Conservation (phyloP, 2,797 vertebrate species). For the Eremophila alpestris region DNA sequence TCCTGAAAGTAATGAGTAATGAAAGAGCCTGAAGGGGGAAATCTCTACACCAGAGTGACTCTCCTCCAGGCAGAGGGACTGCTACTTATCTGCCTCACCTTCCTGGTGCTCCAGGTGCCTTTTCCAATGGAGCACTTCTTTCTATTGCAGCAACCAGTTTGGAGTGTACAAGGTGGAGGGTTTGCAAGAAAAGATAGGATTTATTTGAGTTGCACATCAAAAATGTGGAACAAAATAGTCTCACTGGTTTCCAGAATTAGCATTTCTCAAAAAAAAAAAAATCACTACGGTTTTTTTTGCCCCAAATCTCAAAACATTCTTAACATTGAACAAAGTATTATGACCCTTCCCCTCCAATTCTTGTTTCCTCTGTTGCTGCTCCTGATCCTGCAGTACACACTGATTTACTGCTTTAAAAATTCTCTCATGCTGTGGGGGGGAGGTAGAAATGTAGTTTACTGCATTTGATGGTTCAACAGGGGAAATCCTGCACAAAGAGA, state of each 20-base stretch:
- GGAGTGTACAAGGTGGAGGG: background rate
- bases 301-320: background rate
- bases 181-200: background rate
- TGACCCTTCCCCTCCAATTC: background rate
- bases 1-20: background rate
- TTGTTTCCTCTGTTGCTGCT: background rate
- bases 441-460: background rate
- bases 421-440: background rate
- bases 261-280: background rate
- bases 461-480: background rate
- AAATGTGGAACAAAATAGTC: background rate
- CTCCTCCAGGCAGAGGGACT: background rate
- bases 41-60: background rate
- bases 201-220: background rate
- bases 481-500: background rate
- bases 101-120: background rate
- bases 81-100: background rate
- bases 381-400: background rate
- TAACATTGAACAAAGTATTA: background rate
- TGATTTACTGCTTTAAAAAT: background rate
- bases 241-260: background rate
- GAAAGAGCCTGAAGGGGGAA: background rate
- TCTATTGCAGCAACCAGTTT: background rate
- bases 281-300: background rate
- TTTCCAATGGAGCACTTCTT: background rate